A percentile compares a stretch with the other conserved stretches of the same genome.
Evolutionary conservation across 2,888 invertebrate species (phyloP).

Genomic region (Agrotis exclamationis): DNA sequence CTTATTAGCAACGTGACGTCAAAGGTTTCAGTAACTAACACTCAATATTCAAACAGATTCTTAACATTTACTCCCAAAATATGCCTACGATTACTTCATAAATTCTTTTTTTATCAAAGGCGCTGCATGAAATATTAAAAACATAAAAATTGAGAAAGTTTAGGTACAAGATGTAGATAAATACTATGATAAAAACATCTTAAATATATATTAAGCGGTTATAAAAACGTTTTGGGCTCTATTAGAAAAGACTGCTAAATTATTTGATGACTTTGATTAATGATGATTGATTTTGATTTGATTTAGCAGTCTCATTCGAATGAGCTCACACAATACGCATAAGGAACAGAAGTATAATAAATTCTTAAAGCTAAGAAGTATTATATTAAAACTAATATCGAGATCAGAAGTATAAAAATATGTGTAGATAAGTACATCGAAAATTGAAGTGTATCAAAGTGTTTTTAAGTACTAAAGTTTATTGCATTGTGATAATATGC

Average conservation of each 20-base stretch:
- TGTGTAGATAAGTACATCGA: constrained; percentile 48
- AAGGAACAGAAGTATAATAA: constrained; percentile 38
- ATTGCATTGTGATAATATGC: constrained; percentile 46
- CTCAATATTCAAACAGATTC: constrained; percentile 24
- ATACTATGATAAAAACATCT: constrained; percentile 63
- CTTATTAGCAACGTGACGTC: constrained; percentile 1
- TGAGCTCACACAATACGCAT: constrained; percentile 47
- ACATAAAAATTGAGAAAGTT: constrained; percentile 42
- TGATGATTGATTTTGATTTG: constrained; percentile 6
- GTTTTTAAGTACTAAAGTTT: constrained; percentile 30
- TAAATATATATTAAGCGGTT: constrained; percentile 61
- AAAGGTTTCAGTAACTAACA: constrained; percentile 38
- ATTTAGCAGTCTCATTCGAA: constrained; percentile 46
- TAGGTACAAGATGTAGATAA: constrained; percentile 65
- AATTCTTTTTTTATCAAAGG: constrained; percentile 45
- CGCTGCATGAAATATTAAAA: constrained; percentile 46
- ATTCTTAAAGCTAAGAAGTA: constrained; percentile 42
- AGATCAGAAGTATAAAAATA: constrained; percentile 52
- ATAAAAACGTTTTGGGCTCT: constrained; percentile 54
- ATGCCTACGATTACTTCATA: constrained; percentile 41
- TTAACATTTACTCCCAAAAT: constrained; percentile 39
- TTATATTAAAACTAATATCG: constrained; percentile 49
- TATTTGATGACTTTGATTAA: constrained; percentile 14
- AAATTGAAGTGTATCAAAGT: constrained; percentile 44
- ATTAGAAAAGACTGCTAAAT: constrained; percentile 43